A percentile compares a stretch with the other conserved stretches of the same genome.
Conservation (phyloP, 2,113 vertebrate species). For the Psephotus haematonotus region DNA sequence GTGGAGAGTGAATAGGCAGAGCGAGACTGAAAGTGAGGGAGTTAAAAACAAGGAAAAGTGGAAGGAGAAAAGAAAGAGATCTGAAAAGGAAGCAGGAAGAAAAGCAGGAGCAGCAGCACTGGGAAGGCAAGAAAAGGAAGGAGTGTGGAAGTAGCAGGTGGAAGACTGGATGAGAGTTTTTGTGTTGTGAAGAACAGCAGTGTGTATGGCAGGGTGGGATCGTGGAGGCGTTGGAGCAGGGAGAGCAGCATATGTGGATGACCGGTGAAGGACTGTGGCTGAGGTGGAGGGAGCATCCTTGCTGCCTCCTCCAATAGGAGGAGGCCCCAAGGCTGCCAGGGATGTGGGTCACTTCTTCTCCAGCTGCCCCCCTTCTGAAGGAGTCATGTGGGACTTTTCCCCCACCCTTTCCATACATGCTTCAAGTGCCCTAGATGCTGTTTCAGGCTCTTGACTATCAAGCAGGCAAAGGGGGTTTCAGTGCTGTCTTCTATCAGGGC, state of each 20-base stretch:
- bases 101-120: neutral
- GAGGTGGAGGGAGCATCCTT: neutral
- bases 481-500: neutral
- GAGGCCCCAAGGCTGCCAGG: neutral
- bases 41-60: neutral
- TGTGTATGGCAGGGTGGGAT: neutral
- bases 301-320: neutral
- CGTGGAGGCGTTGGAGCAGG: neutral
- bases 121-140: neutral
- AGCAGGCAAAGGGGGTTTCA: neutral
- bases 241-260: neutral
- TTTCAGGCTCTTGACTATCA: neutral
- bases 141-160: neutral
- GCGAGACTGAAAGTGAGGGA: neutral
- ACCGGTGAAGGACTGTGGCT: neutral
- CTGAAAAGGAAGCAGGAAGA: neutral
- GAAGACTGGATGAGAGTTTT: neutral
- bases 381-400: neutral
- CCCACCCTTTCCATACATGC: neutral
- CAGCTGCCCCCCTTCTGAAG: neutral
- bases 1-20: neutral
- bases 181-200: neutral
- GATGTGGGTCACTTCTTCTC: neutral
- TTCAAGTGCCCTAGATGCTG: neutral
- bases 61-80: accelerated